phyloP scores from a whole-genome alignment of 2,888 invertebrate genomes.

The Pterostichus madidus region DNA sequence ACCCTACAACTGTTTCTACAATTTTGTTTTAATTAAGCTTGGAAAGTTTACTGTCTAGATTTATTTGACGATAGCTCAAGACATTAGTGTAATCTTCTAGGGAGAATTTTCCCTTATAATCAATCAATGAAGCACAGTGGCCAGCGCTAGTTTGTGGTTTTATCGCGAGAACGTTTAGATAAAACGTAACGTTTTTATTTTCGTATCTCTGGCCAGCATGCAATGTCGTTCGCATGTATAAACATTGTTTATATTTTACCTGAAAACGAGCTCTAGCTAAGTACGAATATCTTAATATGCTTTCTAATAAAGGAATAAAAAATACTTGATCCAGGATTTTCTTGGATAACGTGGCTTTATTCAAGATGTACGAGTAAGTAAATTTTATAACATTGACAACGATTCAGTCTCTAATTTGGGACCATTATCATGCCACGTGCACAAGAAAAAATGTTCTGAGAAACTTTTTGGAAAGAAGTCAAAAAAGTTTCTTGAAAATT shows the following conservation, averaged over 20 bases:
- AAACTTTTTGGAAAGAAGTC: too few relatives aligned
- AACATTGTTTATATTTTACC: slow-evolving; percentile 43
- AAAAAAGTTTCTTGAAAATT: too few relatives aligned
- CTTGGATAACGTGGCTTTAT: too few relatives aligned
- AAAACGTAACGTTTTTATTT: slow-evolving; percentile 47
- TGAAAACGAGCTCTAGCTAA: not conserved
- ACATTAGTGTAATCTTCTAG: too few relatives aligned
- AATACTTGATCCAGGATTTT: too few relatives aligned
- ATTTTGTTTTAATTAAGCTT: slow-evolving; percentile 33
- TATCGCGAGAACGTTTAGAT: slow-evolving; percentile 49
- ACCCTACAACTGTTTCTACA: slow-evolving; percentile 1
- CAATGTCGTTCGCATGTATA: slow-evolving; percentile 48
- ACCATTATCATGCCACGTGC: too few relatives aligned
- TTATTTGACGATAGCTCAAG: not conserved
- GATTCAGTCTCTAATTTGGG: too few relatives aligned
- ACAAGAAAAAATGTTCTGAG: too few relatives aligned
- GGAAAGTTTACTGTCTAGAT: slow-evolving; percentile 21
- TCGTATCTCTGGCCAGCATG: slow-evolving; percentile 43
- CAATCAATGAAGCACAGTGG: slow-evolving; percentile 41
- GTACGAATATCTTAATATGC: slow-evolving; percentile 51
- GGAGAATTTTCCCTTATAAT: not conserved
- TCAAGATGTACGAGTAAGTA: too few relatives aligned
- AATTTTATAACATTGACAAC: too few relatives aligned
- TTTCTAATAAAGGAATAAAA: too few relatives aligned
- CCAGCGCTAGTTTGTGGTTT: slow-evolving; percentile 17